Conservation (phyloP, 2,888 invertebrate genomes). For the Drosophila picticornis region DNA sequence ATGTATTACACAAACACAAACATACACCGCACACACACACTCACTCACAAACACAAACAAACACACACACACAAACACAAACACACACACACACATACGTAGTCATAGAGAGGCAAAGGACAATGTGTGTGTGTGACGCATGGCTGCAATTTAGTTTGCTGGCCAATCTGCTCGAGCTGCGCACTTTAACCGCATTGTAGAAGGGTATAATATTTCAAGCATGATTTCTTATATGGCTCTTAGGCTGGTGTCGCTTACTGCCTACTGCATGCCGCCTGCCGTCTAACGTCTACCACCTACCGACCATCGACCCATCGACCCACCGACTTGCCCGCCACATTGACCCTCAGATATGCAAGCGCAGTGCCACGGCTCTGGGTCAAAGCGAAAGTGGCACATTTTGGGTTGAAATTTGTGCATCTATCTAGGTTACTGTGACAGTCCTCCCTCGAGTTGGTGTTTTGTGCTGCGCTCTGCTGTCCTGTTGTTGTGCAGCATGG, state of each 20-base stretch:
- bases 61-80: slow-evolving; percentile 59
- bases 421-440: slow-evolving; percentile 81
- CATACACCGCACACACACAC: slow-evolving; percentile 23
- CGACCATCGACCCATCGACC: not conserved
- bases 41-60: slow-evolving; percentile 50
- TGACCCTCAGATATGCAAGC: slow-evolving; percentile 71
- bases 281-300: not conserved
- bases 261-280: not conserved
- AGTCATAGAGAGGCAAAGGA: slow-evolving; percentile 19
- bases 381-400: slow-evolving; percentile 81
- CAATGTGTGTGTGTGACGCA: slow-evolving; percentile 63
- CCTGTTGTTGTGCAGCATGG: slow-evolving; percentile 57
- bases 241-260: slow-evolving; percentile 13
- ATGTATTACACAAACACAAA: slow-evolving; percentile 65
- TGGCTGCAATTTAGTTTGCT: slow-evolving; percentile 70
- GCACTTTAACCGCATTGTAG: slow-evolving; percentile 79
- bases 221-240: slow-evolving; percentile 78
- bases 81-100: slow-evolving; percentile 15
- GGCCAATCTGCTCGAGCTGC: slow-evolving; percentile 56
- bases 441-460: slow-evolving; percentile 63
- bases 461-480: slow-evolving; percentile 15
- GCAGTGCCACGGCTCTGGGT: slow-evolving; percentile 72
- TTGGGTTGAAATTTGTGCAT: slow-evolving; percentile 74
- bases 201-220: slow-evolving; percentile 79
- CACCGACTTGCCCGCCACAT: slow-evolving; percentile 53